Conservation (phyloP, 2,797 vertebrate genomes). For the Micrastur ruficollis region DNA sequence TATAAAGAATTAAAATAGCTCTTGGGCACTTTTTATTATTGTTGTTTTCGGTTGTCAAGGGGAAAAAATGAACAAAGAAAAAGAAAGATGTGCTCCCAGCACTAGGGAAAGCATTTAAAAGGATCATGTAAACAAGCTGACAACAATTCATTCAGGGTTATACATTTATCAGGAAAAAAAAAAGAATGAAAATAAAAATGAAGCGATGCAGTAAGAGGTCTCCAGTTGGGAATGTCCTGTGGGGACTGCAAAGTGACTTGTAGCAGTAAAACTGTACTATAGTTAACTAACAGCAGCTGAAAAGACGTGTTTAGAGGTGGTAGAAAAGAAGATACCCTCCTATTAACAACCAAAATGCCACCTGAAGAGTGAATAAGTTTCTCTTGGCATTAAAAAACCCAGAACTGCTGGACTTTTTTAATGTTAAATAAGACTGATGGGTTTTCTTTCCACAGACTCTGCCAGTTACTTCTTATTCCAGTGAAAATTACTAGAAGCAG, state of each 20-base stretch:
- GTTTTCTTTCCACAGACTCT: neutral
- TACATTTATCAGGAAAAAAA: neutral
- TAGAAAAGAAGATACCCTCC: neutral
- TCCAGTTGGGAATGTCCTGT: neutral
- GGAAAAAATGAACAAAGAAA: slow-evolving; percentile 34
- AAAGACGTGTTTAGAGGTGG: neutral
- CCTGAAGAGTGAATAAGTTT: neutral
- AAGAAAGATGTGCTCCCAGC: slow-evolving; percentile 21
- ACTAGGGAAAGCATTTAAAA: slow-evolving; percentile 8
- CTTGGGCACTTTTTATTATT: slow-evolving; percentile 46
- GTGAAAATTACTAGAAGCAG: neutral
- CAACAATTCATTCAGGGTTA: slow-evolving; percentile 18
- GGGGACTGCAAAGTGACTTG: neutral
- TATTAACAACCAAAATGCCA: neutral
- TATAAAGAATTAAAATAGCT: slow-evolving; percentile 60
- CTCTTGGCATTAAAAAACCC: neutral
- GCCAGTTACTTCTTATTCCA: neutral
- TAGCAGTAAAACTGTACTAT: neutral
- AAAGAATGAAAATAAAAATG: neutral
- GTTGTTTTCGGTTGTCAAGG: slow-evolving; percentile 2
- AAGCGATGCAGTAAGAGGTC: neutral
- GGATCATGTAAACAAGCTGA: slow-evolving; percentile 24
- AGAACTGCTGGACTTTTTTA: neutral
- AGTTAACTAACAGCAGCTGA: neutral
- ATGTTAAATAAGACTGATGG: neutral